phyloP scores from a whole-genome alignment of 1,140 invertebrate species.

The Homarus americanus region DNA sequence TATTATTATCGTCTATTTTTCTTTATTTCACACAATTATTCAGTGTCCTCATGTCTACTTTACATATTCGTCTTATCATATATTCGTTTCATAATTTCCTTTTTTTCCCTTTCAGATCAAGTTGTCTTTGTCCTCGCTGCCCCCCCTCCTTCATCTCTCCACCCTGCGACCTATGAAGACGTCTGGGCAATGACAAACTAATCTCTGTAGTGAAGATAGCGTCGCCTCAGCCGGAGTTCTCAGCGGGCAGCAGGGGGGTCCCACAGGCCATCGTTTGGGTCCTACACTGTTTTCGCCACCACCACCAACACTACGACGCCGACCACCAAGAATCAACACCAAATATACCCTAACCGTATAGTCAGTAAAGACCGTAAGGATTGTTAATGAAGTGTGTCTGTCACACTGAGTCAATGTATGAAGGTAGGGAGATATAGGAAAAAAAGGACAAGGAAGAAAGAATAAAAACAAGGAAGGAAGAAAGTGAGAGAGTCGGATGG shows the following conservation, averaged over 20 bases:
- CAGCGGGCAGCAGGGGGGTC: slow-evolving; percentile 32
- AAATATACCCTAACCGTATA: too few relatives aligned
- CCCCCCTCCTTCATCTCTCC: not conserved
- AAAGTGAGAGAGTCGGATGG: not conserved
- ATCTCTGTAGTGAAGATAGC: slow-evolving; percentile 56
- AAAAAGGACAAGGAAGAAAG: not conserved
- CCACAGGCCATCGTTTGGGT: slow-evolving; percentile 5
- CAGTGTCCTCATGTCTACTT: not conserved
- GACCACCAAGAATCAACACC: too few relatives aligned
- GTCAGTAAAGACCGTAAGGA: too few relatives aligned
- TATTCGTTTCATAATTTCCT: not conserved
- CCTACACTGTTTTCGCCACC: not conserved
- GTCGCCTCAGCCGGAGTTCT: slow-evolving; percentile 42
- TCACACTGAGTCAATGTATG: too few relatives aligned
- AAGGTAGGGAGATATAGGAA: not conserved
- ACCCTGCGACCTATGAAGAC: slow-evolving; percentile 62
- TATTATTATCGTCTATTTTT: not conserved
- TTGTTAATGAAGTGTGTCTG: too few relatives aligned
- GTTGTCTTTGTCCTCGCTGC: not conserved
- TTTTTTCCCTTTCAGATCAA: not conserved
- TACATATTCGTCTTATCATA: not conserved
- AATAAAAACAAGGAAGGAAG: not conserved
- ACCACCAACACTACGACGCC: too few relatives aligned
- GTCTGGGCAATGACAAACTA: slow-evolving; percentile 68
- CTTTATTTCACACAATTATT: not conserved